A percentile compares a stretch with the other conserved stretches of the same genome.
These are phyloP conservation scores for Drosophila rellima DNA, from an alignment of 2,888 invertebrate species.

Conservation along the genomic window DNA sequence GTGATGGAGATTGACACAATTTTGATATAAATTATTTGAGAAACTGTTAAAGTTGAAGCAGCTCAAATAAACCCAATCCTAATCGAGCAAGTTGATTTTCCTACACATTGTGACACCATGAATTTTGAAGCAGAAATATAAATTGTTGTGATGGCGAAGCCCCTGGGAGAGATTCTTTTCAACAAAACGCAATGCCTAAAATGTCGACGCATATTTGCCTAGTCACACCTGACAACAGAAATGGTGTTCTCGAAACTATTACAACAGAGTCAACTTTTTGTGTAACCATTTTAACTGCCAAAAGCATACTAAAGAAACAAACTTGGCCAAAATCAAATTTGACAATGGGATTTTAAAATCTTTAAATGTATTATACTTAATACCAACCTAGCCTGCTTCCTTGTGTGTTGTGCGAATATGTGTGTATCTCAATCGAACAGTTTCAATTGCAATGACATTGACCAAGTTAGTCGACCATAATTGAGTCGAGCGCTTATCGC, in stretches of 20 bases:
- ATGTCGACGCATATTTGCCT: background rate
- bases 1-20: no score
- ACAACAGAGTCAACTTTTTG: background rate
- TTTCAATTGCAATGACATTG: slow-evolving; percentile 47
- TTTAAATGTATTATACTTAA: background rate
- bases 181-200: slow-evolving; percentile 49
- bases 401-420: slow-evolving; percentile 31
- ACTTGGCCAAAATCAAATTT: background rate
- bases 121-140: no score
- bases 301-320: background rate
- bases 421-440: background rate
- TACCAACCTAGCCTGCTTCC: background rate
- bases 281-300: background rate
- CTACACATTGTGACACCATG: no score
- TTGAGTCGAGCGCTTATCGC: slow-evolving; percentile 63
- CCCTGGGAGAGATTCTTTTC: slow-evolving; percentile 29
- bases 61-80: no score
- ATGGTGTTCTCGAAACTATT: background rate
- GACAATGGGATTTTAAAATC: background rate
- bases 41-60: no score
- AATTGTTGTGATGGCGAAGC: no score
- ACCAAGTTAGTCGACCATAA: slow-evolving; percentile 68
- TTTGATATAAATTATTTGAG: no score
- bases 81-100: no score
- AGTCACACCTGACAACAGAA: background rate